phyloP scores from a whole-genome alignment of 2,797 vertebrate genomes.

The Triplophysa yarkandensis region DNA sequence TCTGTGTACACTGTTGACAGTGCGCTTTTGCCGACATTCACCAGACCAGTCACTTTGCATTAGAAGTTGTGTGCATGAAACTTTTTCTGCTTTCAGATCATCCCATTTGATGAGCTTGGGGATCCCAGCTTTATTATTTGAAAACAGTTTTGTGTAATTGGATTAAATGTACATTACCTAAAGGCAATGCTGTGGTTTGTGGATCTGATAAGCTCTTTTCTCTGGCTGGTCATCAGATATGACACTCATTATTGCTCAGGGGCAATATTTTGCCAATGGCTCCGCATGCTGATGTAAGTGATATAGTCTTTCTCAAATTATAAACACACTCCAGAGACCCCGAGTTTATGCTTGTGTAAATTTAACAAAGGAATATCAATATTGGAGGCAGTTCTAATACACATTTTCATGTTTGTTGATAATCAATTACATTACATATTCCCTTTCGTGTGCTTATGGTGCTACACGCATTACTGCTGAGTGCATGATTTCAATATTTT shows the following conservation, averaged over 20 bases:
- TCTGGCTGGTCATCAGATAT: constrained; percentile 46
- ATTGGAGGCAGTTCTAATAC: not conserved
- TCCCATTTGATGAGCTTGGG: constrained; percentile 4
- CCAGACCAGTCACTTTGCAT: constrained; percentile 46
- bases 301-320: constrained; percentile 14
- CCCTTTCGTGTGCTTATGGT: not conserved
- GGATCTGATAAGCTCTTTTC: constrained; percentile 36
- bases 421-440: not conserved
- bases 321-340: not conserved
- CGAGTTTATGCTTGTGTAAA: not conserved
- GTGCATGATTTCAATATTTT: not conserved
- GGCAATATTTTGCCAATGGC: constrained; percentile 27
- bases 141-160: constrained; percentile 42
- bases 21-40: constrained; percentile 59
- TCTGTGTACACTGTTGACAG: constrained; percentile 62
- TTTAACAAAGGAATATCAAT: constrained; percentile 12
- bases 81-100: constrained; percentile 48
- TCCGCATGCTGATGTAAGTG: constrained; percentile 16
- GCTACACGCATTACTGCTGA: not conserved
- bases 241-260: constrained; percentile 25
- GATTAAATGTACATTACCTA: constrained; percentile 43
- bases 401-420: constrained; percentile 7
- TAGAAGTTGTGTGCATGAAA: constrained; percentile 58
- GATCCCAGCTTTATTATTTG: constrained; percentile 34
- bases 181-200: constrained; percentile 30